These are phyloP conservation scores for Sphinx pinastri DNA, from an alignment of 2,888 invertebrate species.

Conservation along the genomic window DNA sequence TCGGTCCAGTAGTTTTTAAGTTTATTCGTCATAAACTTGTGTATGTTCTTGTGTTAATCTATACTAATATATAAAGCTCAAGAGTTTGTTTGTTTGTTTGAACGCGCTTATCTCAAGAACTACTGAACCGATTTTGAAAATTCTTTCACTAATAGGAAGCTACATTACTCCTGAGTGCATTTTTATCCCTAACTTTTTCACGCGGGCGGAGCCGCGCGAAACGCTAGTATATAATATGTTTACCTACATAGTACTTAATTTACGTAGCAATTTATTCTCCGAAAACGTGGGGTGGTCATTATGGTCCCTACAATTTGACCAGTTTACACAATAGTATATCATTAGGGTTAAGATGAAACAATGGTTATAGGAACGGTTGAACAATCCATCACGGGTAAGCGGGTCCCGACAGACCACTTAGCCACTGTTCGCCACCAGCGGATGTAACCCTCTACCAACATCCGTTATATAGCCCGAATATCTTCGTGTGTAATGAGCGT, in stretches of 20 bases:
- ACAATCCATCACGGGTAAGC: constrained; percentile 74
- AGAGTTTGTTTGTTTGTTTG: too few species aligned
- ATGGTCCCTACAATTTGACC: constrained; percentile 4
- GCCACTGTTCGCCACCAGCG: constrained; percentile 65
- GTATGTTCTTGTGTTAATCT: too few species aligned
- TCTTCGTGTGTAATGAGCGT: constrained; percentile 46
- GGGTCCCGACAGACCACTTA: constrained; percentile 75
- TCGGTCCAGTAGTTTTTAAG: too few species aligned
- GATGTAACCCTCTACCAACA: constrained; percentile 57
- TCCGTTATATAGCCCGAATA: constrained; percentile 46
- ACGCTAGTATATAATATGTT: too few species aligned
- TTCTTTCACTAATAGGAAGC: too few species aligned
- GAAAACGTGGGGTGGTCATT: constrained; percentile 1
- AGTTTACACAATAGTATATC: constrained; percentile 25
- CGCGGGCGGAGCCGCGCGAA: too few species aligned
- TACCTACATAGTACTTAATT: neutral
- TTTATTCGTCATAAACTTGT: too few species aligned
- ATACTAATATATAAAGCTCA: too few species aligned
- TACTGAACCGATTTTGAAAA: too few species aligned
- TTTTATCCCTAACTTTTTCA: too few species aligned
- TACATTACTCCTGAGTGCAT: too few species aligned
- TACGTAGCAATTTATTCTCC: neutral
- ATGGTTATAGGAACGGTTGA: constrained; percentile 56
- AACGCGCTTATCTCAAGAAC: too few species aligned
- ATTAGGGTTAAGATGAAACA: constrained; percentile 54